phyloP scores from a whole-genome alignment of 2,797 vertebrate genomes.

The Perodicticus potto region DNA sequence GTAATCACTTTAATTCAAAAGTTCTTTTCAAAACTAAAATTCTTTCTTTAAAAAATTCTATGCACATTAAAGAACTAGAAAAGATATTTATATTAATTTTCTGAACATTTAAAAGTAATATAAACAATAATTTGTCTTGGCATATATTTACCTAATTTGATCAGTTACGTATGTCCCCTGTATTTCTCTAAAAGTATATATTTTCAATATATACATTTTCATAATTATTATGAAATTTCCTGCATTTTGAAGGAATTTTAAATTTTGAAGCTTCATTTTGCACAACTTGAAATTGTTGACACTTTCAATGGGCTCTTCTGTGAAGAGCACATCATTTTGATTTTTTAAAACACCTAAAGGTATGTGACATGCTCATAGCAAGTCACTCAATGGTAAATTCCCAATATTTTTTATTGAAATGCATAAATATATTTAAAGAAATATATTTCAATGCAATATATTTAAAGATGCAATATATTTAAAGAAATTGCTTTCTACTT shows the following conservation, averaged over 20 bases:
- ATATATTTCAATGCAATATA: too few relatives aligned
- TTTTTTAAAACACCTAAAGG: neutral
- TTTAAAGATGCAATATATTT: too few relatives aligned
- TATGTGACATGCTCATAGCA: neutral
- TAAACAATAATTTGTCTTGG: neutral
- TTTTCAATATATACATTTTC: neutral
- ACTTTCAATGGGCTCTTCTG: neutral
- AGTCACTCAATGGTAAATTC: neutral
- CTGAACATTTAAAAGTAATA: constrained; percentile 18
- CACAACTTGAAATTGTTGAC: neutral
- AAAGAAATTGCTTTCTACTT: neutral
- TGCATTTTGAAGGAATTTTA: neutral
- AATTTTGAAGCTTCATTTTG: neutral
- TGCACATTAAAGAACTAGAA: constrained; percentile 3
- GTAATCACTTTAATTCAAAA: constrained; percentile 37
- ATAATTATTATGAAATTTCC: neutral
- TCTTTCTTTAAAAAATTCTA: neutral
- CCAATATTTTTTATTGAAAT: neutral
- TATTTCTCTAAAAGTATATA: constrained; percentile 9
- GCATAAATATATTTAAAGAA: too few relatives aligned
- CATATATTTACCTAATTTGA: neutral
- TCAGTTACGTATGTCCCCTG: neutral
- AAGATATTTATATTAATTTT: constrained; percentile 4
- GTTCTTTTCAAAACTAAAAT: constrained; percentile 24
- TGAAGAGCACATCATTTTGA: neutral